Percentiles rank a stretch among this genome's conserved stretches.
These are phyloP conservation scores for Aquatica leii DNA, from an alignment of 2,888 invertebrate species.

Conservation along the genomic window DNA sequence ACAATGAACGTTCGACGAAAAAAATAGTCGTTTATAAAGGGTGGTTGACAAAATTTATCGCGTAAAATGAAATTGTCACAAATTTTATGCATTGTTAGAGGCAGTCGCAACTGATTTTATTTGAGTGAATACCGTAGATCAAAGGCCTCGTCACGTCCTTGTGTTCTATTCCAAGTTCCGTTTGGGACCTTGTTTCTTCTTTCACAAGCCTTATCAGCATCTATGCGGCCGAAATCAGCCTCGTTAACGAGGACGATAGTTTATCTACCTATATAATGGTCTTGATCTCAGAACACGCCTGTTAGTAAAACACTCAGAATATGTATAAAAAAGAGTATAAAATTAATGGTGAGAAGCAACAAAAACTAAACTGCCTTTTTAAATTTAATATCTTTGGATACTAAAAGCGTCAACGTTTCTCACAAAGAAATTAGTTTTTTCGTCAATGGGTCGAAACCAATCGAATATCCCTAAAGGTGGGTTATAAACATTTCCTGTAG, in stretches of 20 bases:
- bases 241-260: constrained; percentile 35
- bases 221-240: constrained; percentile 30
- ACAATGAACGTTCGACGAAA: too few species aligned
- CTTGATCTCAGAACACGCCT: constrained; percentile 22
- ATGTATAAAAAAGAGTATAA: background rate
- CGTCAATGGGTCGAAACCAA: constrained; percentile 46
- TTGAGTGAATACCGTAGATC: constrained; percentile 33
- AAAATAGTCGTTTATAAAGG: too few species aligned
- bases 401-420: constrained; percentile 40
- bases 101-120: constrained; percentile 33
- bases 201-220: constrained; percentile 30
- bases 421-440: constrained; percentile 47
- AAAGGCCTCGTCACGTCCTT: constrained; percentile 42
- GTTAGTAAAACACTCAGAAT: constrained; percentile 4
- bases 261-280: constrained; percentile 35
- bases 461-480: constrained; percentile 37
- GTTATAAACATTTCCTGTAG: constrained; percentile 38
- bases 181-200: constrained; percentile 37
- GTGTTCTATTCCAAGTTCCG: constrained; percentile 35
- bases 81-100: constrained; percentile 36
- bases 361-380: background rate
- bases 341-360: constrained; percentile 2
- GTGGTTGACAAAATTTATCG: constrained; percentile 3
- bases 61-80: constrained; percentile 18
- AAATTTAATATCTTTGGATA: constrained; percentile 12